Base-by-base conservation (phyloP, 2,888 invertebrate genomes). In the Paralinhomoeus sp. region DNA sequence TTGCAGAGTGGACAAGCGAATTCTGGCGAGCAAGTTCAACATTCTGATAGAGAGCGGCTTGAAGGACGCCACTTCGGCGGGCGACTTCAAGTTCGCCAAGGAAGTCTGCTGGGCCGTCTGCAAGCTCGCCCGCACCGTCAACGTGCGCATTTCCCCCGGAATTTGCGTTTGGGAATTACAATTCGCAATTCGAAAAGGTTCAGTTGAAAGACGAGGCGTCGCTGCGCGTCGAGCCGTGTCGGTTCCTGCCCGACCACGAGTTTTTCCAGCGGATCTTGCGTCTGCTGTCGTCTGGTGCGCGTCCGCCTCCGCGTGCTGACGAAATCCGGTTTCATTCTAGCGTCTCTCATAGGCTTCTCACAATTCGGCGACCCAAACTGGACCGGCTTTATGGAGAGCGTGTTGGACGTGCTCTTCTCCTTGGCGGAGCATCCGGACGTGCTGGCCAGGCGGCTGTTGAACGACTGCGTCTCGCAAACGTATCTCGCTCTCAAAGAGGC, bases 361-460 rank as follows among this genome's bases (percentile, higher is more conserved):
- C 57, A 64, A 36, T 42, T 52, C 2, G 63, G 67, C 13, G 65
- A 70, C 42, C 56, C 62, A 15, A 66, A 68, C 50, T 77, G 73
- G 60, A 64, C 70, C 37, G 70, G 72, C 2, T 70, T 75, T 55
- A 66, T 71, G 37, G 68, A 70, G 42, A 68, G 72, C 45, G 73
- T 72, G 5, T 60, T 76, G 24, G 69, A 70, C 45, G 69, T 71
- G 35, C 71, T 76, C 50, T 77, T 73, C 61, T 56, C 55, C 64
- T 57, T 75, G 38, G 71, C 73, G 17, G 71, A 74, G 51, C 66
- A 71, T 49, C 76, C 76, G 1, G 72, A 73, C 51, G 47, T 52
- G 34, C 56, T 66, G 37, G 60, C 62, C 27, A 27, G 27, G 12
- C 5, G 7, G 27, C 27, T 27, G 7, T 9, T 27, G 5, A 5